Percentiles rank a stretch among this genome's conserved stretches.
phyloP scores from a whole-genome alignment of 1,140 invertebrate species.

The Drosophila carrolli region DNA sequence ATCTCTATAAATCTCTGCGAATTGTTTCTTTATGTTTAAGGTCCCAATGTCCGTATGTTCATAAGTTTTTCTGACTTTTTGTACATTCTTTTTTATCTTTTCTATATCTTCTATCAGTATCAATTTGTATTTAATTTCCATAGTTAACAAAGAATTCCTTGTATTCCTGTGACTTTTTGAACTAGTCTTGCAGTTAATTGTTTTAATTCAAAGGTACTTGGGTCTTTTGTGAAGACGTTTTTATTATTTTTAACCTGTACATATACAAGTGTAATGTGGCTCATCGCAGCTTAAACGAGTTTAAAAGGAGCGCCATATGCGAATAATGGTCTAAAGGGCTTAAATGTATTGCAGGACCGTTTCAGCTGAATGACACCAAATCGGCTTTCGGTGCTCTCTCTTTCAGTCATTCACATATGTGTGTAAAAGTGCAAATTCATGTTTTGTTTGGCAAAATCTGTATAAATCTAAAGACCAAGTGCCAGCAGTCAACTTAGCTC shows the following conservation, averaged over 20 bases:
- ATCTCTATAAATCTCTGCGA: too few relatives aligned
- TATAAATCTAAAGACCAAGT: constrained; percentile 79
- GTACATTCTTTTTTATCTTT: too few relatives aligned
- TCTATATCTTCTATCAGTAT: too few relatives aligned
- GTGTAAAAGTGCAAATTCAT: constrained; percentile 79
- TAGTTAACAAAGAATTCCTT: too few relatives aligned
- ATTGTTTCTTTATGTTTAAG: too few relatives aligned
- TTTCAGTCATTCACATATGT: constrained; percentile 11
- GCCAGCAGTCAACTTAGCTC: constrained; percentile 53
- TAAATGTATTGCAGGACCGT: constrained; percentile 20
- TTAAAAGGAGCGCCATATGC: constrained; percentile 8
- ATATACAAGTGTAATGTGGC: too few relatives aligned
- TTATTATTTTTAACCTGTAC: background rate
- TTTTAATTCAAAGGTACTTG: background rate
- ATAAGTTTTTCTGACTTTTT: too few relatives aligned
- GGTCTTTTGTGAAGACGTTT: background rate
- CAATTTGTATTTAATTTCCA: too few relatives aligned
- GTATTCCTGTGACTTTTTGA: too few relatives aligned
- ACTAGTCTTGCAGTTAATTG: too few relatives aligned
- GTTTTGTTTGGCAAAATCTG: constrained; percentile 81
- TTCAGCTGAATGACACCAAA: constrained; percentile 32
- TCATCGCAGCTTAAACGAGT: background rate
- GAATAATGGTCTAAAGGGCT: constrained; percentile 30
- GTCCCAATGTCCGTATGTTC: too few relatives aligned
- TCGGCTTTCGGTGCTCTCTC: constrained; percentile 32